Conservation (phyloP, 2,888 invertebrate species). For the Timema podura region DNA sequence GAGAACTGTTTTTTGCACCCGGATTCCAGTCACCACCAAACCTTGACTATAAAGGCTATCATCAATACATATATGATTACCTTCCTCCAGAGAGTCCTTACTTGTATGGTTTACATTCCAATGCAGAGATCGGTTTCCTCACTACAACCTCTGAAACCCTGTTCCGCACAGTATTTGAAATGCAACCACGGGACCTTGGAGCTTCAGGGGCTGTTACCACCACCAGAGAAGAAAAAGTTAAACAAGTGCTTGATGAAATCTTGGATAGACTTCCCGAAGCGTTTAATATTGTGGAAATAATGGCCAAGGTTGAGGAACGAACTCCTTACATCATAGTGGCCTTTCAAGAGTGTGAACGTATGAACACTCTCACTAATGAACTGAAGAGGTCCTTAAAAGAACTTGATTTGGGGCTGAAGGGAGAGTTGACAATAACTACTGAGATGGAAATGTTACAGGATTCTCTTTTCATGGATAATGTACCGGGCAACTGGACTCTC, state of each 20-base stretch:
- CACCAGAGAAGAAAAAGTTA: constrained; percentile 80
- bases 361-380: constrained; percentile 83
- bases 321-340: constrained; percentile 90
- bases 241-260: constrained; percentile 75
- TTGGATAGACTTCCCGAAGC: constrained; percentile 83
- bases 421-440: constrained; percentile 87
- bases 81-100: constrained; percentile 85
- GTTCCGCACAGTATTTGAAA: constrained; percentile 79
- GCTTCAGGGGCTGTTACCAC: constrained; percentile 63
- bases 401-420: constrained; percentile 84
- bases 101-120: constrained; percentile 88
- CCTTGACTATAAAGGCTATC: constrained; percentile 82
- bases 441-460: constrained; percentile 88
- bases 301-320: constrained; percentile 81
- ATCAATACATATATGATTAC: constrained; percentile 79
- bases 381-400: constrained; percentile 78
- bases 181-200: constrained; percentile 82
- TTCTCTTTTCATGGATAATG: constrained; percentile 80
- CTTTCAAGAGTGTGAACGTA: constrained; percentile 90
- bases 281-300: constrained; percentile 81
- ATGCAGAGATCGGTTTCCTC: constrained; percentile 91
- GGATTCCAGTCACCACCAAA: constrained; percentile 85
- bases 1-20: constrained; percentile 70
- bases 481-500: constrained; percentile 82
- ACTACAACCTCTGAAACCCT: constrained; percentile 81